Percentiles rank a stretch among this genome's conserved stretches.
Evolutionary conservation across 2,113 vertebrate species (phyloP).

Genomic region (Mormyrus lacerda): DNA sequence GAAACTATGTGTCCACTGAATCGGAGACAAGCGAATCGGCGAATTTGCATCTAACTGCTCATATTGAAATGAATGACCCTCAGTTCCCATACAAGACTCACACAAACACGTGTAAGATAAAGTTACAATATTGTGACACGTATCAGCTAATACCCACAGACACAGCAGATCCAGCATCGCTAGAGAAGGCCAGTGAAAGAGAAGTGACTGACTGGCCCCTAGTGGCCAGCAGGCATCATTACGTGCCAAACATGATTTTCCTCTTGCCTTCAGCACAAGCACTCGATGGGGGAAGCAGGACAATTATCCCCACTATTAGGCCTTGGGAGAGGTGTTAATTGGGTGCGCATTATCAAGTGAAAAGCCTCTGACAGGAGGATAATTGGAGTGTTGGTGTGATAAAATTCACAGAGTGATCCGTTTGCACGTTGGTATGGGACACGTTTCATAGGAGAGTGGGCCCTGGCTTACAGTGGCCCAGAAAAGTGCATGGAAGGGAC

Average conservation of each 20-base stretch:
- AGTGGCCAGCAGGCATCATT: neutral
- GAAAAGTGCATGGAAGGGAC: neutral
- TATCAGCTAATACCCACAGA: neutral
- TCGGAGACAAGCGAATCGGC: neutral
- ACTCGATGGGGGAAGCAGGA: conserved; percentile 4
- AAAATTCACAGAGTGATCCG: neutral
- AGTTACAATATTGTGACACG: neutral
- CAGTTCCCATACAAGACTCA: neutral
- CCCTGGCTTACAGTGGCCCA: neutral
- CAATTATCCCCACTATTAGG: conserved; percentile 12
- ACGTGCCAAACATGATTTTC: neutral
- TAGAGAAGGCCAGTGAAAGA: neutral
- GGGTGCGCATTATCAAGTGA: conserved; percentile 18
- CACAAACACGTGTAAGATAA: neutral
- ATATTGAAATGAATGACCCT: neutral
- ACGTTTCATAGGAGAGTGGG: neutral
- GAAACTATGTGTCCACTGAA: neutral
- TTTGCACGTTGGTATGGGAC: neutral
- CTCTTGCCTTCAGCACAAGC: neutral
- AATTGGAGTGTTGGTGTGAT: conserved; percentile 10
- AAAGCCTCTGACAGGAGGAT: conserved; percentile 12
- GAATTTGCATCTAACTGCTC: neutral
- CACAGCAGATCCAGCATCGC: neutral
- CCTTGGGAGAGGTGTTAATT: conserved; percentile 20
- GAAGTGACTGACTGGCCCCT: neutral